Evolutionary conservation across 2,797 vertebrate genomes (phyloP), one percentile per base, ranked within the genome.

Genomic region (Tympanoctomys barrerae): DNA sequence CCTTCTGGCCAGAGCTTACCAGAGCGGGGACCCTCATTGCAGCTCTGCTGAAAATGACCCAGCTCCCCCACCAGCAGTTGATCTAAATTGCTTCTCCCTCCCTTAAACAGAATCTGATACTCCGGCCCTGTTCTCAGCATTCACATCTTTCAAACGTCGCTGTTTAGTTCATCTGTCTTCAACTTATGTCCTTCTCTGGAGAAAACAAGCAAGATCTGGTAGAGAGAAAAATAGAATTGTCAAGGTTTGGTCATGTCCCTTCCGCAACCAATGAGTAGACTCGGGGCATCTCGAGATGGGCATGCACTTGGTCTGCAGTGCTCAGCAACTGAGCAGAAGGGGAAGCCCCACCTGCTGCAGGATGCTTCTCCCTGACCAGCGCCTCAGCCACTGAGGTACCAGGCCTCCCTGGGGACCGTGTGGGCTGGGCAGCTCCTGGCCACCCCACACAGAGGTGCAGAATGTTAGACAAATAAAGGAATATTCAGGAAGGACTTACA

Each of bases 151-250:
- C 71, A 79, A 94, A 73, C 39, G 5, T 33, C 82, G n/a, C 16
- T 14, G 28, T 57, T 91, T 86, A 75, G 19, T 79, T 87, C 24
- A 26, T 64, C 42, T 64, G 22, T 68, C 42, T 21, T 91, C 28
- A n/a, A 26, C 28, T 21, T 64, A 26, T 71, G n/a, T 31, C 18
- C 10, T 87, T 77, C n/a, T 24, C 36, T 62, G 46, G 54, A 36
- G 16, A 84, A 87, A 57, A 26, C 75, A 93, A 93, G 83, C 11
- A 70, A 66, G 13, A 64, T 86, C 78, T 87, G 31, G 36, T 21
- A 84, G 39, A 59, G 39, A 14, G 6, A 87, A 5, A 61, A 61
- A 39, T 46, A 52, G 31, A 87, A 73, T 31, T n/a, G 6, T 64
- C 31, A 52, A 66, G 62, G 24, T 26, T 24, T 75, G 39, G 52